These are phyloP conservation scores for Lasiurus borealis DNA, from an alignment of 2,113 vertebrate species.

Conservation along the genomic window DNA sequence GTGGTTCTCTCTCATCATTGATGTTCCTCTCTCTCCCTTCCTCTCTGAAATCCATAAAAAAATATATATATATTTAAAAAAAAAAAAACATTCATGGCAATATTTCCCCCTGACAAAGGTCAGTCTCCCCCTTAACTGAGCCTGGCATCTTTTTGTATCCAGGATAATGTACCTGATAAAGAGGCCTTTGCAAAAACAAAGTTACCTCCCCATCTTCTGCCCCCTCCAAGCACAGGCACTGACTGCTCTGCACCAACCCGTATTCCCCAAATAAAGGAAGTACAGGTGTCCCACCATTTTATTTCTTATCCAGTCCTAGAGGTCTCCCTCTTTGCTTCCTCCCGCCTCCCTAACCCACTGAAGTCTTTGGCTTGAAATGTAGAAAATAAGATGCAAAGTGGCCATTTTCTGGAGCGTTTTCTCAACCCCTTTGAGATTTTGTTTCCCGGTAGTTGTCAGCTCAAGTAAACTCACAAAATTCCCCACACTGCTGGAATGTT, in stretches of 20 bases:
- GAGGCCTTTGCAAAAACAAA: neutral
- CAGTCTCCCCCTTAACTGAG: neutral
- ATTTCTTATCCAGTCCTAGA: neutral
- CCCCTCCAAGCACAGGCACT: neutral
- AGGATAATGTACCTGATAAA: neutral
- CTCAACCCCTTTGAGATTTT: neutral
- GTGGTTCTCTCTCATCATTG: no score
- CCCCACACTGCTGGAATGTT: neutral
- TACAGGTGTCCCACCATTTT: neutral
- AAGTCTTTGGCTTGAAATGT: neutral
- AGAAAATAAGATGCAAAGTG: neutral
- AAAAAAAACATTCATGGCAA: no score
- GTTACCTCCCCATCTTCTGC: neutral
- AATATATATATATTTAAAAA: no score
- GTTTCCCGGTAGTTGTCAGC: neutral
- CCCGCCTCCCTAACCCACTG: neutral
- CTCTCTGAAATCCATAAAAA: no score
- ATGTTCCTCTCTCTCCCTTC: no score
- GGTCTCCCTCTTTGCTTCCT: neutral
- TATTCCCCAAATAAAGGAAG: neutral
- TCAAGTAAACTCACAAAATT: neutral
- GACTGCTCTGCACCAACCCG: neutral
- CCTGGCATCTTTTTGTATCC: neutral
- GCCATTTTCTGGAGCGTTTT: neutral
- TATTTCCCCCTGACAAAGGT: neutral